These are phyloP conservation scores for Allacma fusca DNA, from an alignment of 2,888 invertebrate genomes.

Conservation along the genomic window DNA sequence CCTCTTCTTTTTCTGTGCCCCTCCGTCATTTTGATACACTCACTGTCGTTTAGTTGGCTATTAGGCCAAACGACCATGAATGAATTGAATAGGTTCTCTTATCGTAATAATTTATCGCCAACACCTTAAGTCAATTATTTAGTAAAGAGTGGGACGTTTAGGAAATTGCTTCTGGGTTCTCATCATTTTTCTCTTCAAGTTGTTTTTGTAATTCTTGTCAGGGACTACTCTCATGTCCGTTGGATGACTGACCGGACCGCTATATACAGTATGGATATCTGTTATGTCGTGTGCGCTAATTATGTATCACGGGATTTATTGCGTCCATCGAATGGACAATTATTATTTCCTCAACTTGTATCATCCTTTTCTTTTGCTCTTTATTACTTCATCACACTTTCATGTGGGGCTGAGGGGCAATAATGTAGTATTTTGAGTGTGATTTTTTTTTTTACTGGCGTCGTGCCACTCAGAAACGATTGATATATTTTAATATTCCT, in stretches of 20 bases:
- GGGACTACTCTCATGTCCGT: background rate
- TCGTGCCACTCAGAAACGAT: no score
- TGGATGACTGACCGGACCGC: slow-evolving; percentile 3
- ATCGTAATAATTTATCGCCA: slow-evolving; percentile 40
- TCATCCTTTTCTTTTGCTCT: background rate
- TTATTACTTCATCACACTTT: background rate
- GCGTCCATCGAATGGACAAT: background rate
- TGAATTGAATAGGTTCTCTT: slow-evolving; percentile 27
- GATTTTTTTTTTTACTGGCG: no score
- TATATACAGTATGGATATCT: background rate
- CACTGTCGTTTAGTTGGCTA: slow-evolving; percentile 7
- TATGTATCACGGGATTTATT: background rate
- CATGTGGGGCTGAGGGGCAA: background rate
- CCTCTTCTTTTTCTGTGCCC: background rate
- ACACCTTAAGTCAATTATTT: slow-evolving; percentile 7
- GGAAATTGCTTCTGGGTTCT: slow-evolving; percentile 19
- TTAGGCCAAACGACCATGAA: slow-evolving; percentile 35
- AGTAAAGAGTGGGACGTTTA: background rate
- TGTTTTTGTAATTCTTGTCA: background rate
- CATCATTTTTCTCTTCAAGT: background rate
- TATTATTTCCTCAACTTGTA: background rate
- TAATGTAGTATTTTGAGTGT: background rate
- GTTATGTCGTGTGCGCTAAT: background rate
- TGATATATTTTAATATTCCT: no score
- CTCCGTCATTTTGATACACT: background rate